Evolutionary conservation across 2,113 vertebrate genomes (phyloP).

Genomic region (Carettochelys insculpta): DNA sequence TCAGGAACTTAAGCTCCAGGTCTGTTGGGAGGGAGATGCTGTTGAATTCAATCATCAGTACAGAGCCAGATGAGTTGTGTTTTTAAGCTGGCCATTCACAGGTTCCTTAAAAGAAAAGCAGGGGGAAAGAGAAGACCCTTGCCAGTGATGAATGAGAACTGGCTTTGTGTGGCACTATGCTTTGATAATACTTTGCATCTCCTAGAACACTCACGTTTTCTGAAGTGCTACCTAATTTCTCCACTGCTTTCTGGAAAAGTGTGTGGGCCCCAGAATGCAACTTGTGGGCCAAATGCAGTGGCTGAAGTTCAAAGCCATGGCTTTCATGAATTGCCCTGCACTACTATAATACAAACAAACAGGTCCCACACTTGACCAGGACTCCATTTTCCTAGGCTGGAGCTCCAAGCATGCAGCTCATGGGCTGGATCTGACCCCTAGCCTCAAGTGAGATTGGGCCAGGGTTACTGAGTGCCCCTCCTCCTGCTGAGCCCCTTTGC

Average conservation of each 20-base stretch:
- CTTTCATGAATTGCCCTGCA: background rate
- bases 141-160: background rate
- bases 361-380: background rate
- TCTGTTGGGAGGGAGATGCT: conserved; percentile 33
- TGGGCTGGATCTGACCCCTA: background rate
- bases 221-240: background rate
- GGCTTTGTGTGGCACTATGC: background rate
- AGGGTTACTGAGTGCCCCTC: background rate
- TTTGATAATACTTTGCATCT: background rate
- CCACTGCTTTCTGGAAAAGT: background rate
- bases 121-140: background rate
- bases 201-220: background rate
- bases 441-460: background rate
- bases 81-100: background rate
- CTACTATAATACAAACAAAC: background rate
- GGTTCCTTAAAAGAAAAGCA: background rate
- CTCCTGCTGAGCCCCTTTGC: background rate
- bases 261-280: background rate
- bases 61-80: background rate
- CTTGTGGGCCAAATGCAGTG: background rate
- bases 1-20: conserved; percentile 84
- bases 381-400: background rate
- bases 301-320: background rate
- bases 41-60: background rate
- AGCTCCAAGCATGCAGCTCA: background rate